These are phyloP conservation scores for Beris chalybata DNA, from an alignment of 2,888 invertebrate species.

Conservation along the genomic window DNA sequence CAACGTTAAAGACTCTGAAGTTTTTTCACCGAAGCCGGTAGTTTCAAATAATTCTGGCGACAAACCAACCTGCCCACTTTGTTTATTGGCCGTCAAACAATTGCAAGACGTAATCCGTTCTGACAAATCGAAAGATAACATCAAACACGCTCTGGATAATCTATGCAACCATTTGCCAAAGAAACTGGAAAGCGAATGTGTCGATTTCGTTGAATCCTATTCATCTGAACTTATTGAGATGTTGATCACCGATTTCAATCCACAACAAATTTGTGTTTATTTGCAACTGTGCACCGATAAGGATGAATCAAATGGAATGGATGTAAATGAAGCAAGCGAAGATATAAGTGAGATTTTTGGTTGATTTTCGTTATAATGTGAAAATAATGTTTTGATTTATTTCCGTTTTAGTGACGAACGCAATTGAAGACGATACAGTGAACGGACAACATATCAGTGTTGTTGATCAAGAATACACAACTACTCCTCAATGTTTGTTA, in stretches of 20 bases:
- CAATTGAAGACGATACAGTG: conserved; percentile 66
- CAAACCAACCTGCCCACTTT: conserved; percentile 77
- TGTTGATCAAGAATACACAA: conserved; percentile 41
- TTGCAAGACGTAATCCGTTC: conserved; percentile 72
- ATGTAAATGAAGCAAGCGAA: not conserved
- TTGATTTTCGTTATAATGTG: not conserved
- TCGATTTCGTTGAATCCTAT: conserved; percentile 75
- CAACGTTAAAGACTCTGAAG: conserved; percentile 59
- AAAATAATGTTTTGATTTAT: not conserved
- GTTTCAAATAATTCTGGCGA: conserved; percentile 51
- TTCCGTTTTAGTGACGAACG: conserved; percentile 65
- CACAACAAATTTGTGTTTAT: conserved; percentile 76
- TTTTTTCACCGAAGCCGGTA: conserved; percentile 54
- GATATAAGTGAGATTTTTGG: conserved; percentile 24
- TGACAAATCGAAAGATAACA: conserved; percentile 74
- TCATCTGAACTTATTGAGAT: conserved; percentile 75
- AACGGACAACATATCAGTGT: conserved; percentile 57
- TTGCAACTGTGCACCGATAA: conserved; percentile 70
- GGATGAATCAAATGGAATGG: conserved; percentile 3
- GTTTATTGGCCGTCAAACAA: conserved; percentile 78
- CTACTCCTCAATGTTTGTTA: conserved; percentile 49
- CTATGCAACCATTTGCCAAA: conserved; percentile 71
- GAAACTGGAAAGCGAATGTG: conserved; percentile 68
- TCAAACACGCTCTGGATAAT: conserved; percentile 68
- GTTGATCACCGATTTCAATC: conserved; percentile 73